phyloP scores from a whole-genome alignment of 53 echinoderm and acorn worm species.

The Crossaster papposus region DNA sequence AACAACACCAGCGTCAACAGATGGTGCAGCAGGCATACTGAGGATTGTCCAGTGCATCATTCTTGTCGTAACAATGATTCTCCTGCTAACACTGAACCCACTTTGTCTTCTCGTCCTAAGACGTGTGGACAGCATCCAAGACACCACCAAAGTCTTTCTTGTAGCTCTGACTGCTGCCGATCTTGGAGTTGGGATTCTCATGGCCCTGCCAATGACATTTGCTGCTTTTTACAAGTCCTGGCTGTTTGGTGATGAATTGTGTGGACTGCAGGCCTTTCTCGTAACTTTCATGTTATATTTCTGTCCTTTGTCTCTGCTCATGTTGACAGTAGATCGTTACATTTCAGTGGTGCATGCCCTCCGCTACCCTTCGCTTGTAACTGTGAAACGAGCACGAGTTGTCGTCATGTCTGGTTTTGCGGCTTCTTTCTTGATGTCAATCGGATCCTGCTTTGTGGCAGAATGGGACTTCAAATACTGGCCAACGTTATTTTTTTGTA shows the following conservation, averaged over 20 bases:
- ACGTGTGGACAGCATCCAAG: not conserved
- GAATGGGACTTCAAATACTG: not conserved
- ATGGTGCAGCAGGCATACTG: no score
- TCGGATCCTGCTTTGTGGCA: not conserved
- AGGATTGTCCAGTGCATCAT: not conserved
- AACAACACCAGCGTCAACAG: no score
- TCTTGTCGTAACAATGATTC: not conserved
- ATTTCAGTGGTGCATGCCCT: constrained; percentile 47
- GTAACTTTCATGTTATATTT: no score
- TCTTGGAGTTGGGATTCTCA: constrained; percentile 17
- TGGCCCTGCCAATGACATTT: not conserved
- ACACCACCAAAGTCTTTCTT: constrained; percentile 51
- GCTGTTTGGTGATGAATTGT: no score
- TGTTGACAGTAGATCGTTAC: not conserved
- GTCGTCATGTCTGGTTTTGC: not conserved
- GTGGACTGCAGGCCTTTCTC: no score
- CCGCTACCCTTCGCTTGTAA: constrained; percentile 2
- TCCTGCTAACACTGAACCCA: constrained; percentile 14
- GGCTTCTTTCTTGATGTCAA: not conserved
- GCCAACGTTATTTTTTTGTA: not conserved
- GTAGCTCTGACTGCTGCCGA: constrained; percentile 24
- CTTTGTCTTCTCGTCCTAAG: constrained; percentile 26
- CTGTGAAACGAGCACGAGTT: no score
- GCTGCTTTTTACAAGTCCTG: not conserved
- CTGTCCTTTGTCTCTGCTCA: no score